Percentiles rank a stretch among this genome's conserved stretches.
phyloP scores from a whole-genome alignment of 2,797 vertebrate genomes.

The Botia kubotai region DNA sequence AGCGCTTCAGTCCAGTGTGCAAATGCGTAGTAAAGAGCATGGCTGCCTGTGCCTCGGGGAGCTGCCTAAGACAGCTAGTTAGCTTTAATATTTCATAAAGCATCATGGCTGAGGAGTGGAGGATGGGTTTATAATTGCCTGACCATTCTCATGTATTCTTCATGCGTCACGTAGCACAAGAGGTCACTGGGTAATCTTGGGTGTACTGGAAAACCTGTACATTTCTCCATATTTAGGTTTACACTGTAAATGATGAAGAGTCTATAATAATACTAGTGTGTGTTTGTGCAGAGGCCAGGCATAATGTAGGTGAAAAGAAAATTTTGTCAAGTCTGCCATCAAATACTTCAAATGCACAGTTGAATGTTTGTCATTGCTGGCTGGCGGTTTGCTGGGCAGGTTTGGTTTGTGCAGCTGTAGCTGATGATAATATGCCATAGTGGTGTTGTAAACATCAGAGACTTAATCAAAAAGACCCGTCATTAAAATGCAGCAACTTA shows the following conservation, averaged over 20 bases:
- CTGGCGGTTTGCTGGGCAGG: no score
- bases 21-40: conserved; percentile 40
- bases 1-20: neutral
- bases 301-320: no score
- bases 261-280: neutral
- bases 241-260: neutral
- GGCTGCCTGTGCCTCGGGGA: conserved; percentile 57
- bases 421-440: no score
- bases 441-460: no score
- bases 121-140: conserved; percentile 49
- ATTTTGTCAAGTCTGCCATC: no score
- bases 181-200: neutral
- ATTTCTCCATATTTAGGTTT: neutral
- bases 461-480: no score
- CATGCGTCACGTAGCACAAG: neutral
- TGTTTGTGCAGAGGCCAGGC: neutral
- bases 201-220: neutral
- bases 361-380: no score
- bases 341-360: no score
- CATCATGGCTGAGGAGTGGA: conserved; percentile 63
- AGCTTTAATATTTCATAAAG: conserved; percentile 79
- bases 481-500: no score
- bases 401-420: no score
- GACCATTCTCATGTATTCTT: conserved; percentile 1
- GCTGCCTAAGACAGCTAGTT: conserved; percentile 64